These are phyloP conservation scores for Erpobdella octoculata DNA, from an alignment of 2,888 invertebrate species.

Conservation along the genomic window DNA sequence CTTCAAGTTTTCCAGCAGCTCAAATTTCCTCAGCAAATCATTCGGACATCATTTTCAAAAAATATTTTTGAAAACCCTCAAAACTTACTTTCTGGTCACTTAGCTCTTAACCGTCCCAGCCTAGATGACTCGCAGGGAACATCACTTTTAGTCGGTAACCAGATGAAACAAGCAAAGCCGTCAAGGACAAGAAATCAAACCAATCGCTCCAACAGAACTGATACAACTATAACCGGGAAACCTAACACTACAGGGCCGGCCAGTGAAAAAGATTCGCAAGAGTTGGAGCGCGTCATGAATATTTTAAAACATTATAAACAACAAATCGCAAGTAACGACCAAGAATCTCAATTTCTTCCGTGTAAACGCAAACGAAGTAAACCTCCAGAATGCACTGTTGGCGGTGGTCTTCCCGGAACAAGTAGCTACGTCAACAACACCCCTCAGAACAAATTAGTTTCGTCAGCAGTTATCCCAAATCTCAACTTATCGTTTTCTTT, in stretches of 20 bases:
- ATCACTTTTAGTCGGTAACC: not conserved
- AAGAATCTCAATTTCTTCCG: constrained; percentile 29
- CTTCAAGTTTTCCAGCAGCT: constrained; percentile 19
- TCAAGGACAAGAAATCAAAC: constrained; percentile 20
- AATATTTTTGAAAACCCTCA: constrained; percentile 7
- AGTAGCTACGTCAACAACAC: not conserved
- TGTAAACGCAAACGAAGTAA: constrained; percentile 32
- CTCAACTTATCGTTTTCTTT: constrained; percentile 12
- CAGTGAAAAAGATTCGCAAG: constrained; percentile 29
- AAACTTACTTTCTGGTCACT: not conserved
- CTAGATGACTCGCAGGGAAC: not conserved
- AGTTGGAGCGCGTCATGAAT: constrained; percentile 31
- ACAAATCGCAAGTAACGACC: constrained; percentile 29
- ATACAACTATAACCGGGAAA: not conserved
- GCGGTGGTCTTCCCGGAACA: not conserved
- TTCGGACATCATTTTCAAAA: constrained; percentile 1
- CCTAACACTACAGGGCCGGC: not conserved
- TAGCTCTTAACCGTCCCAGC: not conserved
- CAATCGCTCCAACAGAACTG: not conserved
- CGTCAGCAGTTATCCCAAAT: not conserved
- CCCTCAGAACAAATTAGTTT: constrained; percentile 9
- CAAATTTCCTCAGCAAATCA: constrained; percentile 20
- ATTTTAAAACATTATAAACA: constrained; percentile 32
- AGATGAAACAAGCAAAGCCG: constrained; percentile 5
- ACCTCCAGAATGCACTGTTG: constrained; percentile 19